Evolutionary conservation across 1,140 invertebrate species (phyloP).

Genomic region (Thereuonema tuberculata): DNA sequence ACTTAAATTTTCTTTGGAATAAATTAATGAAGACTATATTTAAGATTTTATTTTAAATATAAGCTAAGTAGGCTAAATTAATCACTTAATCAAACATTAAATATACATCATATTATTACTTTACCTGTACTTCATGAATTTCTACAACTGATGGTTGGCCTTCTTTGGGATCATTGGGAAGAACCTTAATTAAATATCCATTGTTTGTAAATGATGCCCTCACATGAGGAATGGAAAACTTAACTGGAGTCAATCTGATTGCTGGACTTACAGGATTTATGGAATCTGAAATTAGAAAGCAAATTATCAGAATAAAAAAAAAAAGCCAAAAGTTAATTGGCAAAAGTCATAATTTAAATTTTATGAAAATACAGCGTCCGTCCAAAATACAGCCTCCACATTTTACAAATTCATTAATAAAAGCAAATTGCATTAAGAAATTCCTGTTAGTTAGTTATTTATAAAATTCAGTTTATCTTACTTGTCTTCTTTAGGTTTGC

Average conservation of each 20-base stretch:
- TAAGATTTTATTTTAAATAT: too few relatives aligned
- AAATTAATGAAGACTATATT: too few relatives aligned
- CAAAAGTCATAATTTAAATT: neutral
- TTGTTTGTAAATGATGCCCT: constrained; percentile 44
- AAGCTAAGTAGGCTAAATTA: too few relatives aligned
- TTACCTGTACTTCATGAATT: constrained; percentile 45
- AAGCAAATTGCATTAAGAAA: neutral
- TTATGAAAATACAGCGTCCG: too few relatives aligned
- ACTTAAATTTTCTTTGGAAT: too few relatives aligned
- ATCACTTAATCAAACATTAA: too few relatives aligned
- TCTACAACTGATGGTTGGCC: constrained; percentile 56
- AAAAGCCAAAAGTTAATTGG: neutral
- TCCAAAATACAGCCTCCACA: too few relatives aligned
- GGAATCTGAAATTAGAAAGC: neutral
- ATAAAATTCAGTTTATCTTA: too few relatives aligned
- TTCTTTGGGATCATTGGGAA: constrained; percentile 54
- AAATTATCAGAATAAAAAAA: neutral
- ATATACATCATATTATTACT: too few relatives aligned
- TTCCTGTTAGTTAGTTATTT: too few relatives aligned
- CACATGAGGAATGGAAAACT: constrained; percentile 59
- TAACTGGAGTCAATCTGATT: constrained; percentile 59
- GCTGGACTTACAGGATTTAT: constrained; percentile 22
- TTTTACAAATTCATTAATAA: neutral
- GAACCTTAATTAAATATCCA: constrained; percentile 52
- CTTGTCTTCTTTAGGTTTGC: too few relatives aligned